Evolutionary conservation across 37 sponge, comb jelly and placozoan species (phyloP).

Genomic region (Axinella damicornis): DNA sequence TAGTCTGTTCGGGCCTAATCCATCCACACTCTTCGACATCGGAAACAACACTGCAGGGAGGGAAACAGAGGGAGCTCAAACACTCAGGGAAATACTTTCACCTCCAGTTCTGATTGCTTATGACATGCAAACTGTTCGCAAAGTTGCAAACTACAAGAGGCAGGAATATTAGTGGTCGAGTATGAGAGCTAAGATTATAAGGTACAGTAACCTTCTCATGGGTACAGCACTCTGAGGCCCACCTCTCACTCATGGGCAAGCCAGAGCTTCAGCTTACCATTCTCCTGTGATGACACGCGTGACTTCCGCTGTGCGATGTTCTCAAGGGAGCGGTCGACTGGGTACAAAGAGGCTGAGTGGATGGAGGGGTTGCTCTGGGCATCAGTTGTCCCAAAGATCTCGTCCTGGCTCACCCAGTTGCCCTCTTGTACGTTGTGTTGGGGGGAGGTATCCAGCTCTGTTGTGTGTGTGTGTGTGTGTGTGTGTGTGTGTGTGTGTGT

Average conservation of each 20-base stretch:
- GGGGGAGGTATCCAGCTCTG: too few relatives aligned
- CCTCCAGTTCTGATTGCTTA: too few relatives aligned
- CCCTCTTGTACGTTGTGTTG: background rate
- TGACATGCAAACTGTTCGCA: too few relatives aligned
- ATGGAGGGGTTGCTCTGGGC: constrained; percentile 28
- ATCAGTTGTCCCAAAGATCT: constrained; percentile 38
- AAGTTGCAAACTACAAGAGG: too few relatives aligned
- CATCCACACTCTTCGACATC: constrained; percentile 72
- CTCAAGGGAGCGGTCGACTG: constrained; percentile 56
- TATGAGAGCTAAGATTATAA: too few relatives aligned
- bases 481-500: too few relatives aligned
- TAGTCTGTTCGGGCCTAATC: background rate
- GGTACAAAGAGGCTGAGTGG: constrained; percentile 39
- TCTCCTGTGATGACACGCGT: constrained; percentile 74
- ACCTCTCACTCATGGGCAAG: too few relatives aligned
- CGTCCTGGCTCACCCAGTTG: constrained; percentile 45
- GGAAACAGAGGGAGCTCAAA: too few relatives aligned
- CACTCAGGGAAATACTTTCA: too few relatives aligned
- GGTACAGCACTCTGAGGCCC: too few relatives aligned
- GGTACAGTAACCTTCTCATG: too few relatives aligned
- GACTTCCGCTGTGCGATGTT: constrained; percentile 62
- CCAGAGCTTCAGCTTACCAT: constrained; percentile 70
- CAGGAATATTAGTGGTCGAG: too few relatives aligned
- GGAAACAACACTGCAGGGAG: constrained; percentile 62
- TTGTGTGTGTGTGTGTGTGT: background rate